Evolutionary conservation across 1,140 invertebrate genomes (phyloP).

Genomic region (Thaumatotibia leucotreta): DNA sequence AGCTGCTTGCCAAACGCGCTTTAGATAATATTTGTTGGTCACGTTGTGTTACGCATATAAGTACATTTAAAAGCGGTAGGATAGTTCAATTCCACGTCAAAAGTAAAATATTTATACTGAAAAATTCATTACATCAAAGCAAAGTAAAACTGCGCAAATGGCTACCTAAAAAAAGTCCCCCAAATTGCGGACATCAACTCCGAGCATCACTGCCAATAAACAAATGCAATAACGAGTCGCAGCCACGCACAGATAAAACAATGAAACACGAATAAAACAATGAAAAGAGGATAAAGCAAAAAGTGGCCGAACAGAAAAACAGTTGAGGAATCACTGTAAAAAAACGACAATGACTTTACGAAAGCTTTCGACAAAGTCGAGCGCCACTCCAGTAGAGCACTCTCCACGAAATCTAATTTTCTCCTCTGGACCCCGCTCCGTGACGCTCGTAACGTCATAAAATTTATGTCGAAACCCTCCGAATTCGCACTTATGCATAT

Average conservation of each 20-base stretch:
- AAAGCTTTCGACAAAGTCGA: conserved; percentile 60
- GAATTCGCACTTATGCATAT: conserved; percentile 55
- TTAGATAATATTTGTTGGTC: too few relatives aligned
- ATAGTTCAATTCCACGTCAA: not conserved
- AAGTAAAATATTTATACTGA: not conserved
- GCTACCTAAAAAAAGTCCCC: conserved; percentile 3
- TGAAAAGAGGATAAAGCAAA: conserved; percentile 31
- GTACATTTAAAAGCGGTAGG: too few relatives aligned
- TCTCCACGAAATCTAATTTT: conserved; percentile 68
- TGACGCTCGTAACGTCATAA: conserved; percentile 42
- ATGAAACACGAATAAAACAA: conserved; percentile 27
- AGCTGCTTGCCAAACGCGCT: too few relatives aligned
- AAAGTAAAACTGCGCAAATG: not conserved
- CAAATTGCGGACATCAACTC: conserved; percentile 23
- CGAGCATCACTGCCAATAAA: conserved; percentile 25
- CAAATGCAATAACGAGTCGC: conserved; percentile 29
- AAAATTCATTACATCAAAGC: not conserved
- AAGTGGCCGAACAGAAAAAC: conserved; percentile 54
- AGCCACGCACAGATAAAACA: conserved; percentile 42
- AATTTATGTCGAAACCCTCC: conserved; percentile 36
- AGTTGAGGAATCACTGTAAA: conserved; percentile 43
- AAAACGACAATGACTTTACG: conserved; percentile 34
- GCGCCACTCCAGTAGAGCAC: conserved; percentile 44
- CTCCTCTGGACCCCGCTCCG: conserved; percentile 39
- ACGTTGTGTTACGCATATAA: too few relatives aligned